phyloP scores from a whole-genome alignment of 2,113 vertebrate genomes.

The Grallaria varia region DNA sequence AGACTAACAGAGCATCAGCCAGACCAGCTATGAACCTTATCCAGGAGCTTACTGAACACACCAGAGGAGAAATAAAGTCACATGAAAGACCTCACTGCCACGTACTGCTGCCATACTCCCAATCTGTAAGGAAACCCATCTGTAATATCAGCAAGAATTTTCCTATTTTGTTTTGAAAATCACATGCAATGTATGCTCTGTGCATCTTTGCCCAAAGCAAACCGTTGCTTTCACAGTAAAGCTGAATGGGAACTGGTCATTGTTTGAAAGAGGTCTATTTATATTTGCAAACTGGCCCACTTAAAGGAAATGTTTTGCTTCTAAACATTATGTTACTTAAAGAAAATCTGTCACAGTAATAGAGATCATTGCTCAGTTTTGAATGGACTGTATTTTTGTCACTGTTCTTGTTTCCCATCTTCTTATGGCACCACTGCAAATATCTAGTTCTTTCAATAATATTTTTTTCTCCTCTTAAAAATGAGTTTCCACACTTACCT shows the following conservation, averaged over 20 bases:
- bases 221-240: neutral
- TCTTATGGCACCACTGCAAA: neutral
- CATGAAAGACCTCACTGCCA: neutral
- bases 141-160: neutral
- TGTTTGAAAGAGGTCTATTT: neutral
- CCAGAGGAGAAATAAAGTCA: neutral
- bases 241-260: neutral
- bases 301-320: neutral
- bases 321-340: neutral
- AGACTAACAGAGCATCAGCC: neutral
- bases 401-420: neutral
- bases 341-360: neutral
- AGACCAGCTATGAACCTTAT: neutral
- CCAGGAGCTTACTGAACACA: neutral
- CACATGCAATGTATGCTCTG: neutral
- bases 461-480: slow-evolving; percentile 13
- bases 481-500: slow-evolving; percentile 26
- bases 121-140: neutral
- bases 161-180: neutral
- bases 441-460: neutral
- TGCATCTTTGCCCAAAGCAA: neutral
- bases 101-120: neutral
- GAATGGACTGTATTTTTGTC: neutral
- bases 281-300: neutral
- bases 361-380: neutral